Percentiles rank a stretch among this genome's conserved stretches.
These are phyloP conservation scores for Pristionchus entomophagus DNA, from an alignment of 2,888 invertebrate genomes.

Conservation along the genomic window DNA sequence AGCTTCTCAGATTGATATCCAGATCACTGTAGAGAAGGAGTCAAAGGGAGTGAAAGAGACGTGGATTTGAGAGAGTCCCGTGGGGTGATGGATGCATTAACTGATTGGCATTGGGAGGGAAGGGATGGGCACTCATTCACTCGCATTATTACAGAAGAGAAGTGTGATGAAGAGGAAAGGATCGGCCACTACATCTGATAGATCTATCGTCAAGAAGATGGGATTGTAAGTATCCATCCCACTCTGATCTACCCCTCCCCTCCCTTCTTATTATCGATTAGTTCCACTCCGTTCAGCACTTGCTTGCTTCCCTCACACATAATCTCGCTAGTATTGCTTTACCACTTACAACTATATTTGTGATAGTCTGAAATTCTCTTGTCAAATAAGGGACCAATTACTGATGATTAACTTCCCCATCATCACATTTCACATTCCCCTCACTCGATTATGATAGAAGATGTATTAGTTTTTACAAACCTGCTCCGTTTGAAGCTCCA, in stretches of 20 bases:
- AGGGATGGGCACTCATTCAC: neutral
- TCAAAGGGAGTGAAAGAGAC: conserved; percentile 15
- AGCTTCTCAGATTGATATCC: conserved; percentile 3
- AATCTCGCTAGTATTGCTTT: conserved; percentile 23
- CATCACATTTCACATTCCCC: neutral
- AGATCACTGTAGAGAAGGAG: conserved; percentile 25
- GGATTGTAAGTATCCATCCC: neutral
- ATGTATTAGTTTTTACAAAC: conserved; percentile 1
- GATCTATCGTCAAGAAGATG: conserved; percentile 39
- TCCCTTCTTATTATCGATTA: no score
- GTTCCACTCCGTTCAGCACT: neutral
- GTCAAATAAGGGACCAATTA: neutral
- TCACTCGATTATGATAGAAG: conserved; percentile 7
- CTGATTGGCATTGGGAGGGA: neutral
- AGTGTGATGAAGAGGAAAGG: conserved; percentile 47
- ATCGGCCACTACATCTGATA: neutral
- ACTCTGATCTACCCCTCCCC: neutral
- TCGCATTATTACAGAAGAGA: conserved; percentile 42
- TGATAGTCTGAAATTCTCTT: neutral
- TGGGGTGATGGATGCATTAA: neutral
- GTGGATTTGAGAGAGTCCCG: neutral
- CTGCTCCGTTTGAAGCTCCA: neutral
- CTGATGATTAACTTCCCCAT: neutral
- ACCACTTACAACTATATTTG: neutral
- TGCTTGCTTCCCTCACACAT: neutral